Evolutionary conservation across 2,888 invertebrate genomes (phyloP), one percentile per base, ranked within the genome.

Genomic region (Pimpla rufipes): DNA sequence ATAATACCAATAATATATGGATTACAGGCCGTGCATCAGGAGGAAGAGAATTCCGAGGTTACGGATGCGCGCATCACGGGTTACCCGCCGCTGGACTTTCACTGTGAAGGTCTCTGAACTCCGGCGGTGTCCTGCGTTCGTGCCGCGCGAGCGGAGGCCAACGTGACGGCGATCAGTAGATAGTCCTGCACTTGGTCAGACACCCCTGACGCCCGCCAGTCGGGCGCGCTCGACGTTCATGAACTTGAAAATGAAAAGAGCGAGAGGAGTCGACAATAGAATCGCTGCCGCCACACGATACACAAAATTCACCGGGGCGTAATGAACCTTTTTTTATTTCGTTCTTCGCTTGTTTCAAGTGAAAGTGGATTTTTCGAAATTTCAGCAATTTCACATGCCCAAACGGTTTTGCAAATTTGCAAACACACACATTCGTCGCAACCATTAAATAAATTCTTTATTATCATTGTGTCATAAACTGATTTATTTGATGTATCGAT

Each of bases 51-150:
- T 42, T 2, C 42, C 21, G 66, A 74, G 77, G 73, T 83, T 83
- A 83, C 79, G 75, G 75, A 71, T 83, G 83, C 66, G 70, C 55
- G 66, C 71, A 83, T 79, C 66, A 67, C 73, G 83, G 71, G 77
- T 80, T 78, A 77, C 57, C 70, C 76, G 83, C 79, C 86, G 86
- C 88, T 88, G 86, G 87, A 91, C 91, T 91, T 92, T 91, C 92
- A 91, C 92, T 92, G 74, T 52, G 86, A 87, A 88, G 92, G 91
- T 91, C 91, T 88, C 86, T 89, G 91, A 91, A 90, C 91, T 86
- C 87, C 67, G 67, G 11, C 18, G 47, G 52, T 66, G 67, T 45
- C 57, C 55, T 42, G 66, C 66, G 70, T 55, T 70, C 62, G 57
- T 47, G 42, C 77, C 71, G 70, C 77, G 18, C 29, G 64, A 70